These are phyloP conservation scores for Perodicticus potto DNA, from an alignment of 2,797 vertebrate species.

Conservation along the genomic window DNA sequence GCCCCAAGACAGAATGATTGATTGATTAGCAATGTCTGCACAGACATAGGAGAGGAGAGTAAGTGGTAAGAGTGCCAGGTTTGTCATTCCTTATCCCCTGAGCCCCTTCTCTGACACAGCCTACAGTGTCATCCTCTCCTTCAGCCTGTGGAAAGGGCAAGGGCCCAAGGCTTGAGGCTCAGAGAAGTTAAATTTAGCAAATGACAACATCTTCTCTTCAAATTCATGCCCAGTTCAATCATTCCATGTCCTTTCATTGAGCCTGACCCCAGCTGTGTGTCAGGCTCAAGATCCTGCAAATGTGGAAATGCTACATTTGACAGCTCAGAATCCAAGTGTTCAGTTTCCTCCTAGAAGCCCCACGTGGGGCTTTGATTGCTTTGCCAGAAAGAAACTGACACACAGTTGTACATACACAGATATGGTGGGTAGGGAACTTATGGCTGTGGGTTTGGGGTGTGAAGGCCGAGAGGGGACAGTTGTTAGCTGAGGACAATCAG, in stretches of 20 bases:
- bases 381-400: conserved; percentile 76
- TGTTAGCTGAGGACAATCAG: not conserved
- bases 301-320: conserved; percentile 75
- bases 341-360: conserved; percentile 76
- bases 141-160: not conserved
- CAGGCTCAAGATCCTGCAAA: conserved; percentile 63
- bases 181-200: conserved; percentile 77
- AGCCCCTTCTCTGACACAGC: not conserved
- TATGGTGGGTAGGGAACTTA: not conserved
- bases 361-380: not conserved
- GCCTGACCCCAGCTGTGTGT: conserved; percentile 73
- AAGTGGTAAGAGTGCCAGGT: not conserved
- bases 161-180: not conserved
- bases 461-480: not conserved
- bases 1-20: not conserved
- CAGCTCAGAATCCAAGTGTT: conserved; percentile 73
- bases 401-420: conserved; percentile 82
- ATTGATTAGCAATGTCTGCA: conserved; percentile 50
- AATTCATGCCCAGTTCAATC: conserved; percentile 56
- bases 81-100: not conserved
- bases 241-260: conserved; percentile 53
- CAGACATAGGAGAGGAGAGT: not conserved
- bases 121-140: conserved; percentile 8
- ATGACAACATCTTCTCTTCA: conserved; percentile 64
- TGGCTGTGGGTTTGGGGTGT: not conserved